phyloP scores from a whole-genome alignment of 2,797 vertebrate genomes.

The Clarias laeviceps region DNA sequence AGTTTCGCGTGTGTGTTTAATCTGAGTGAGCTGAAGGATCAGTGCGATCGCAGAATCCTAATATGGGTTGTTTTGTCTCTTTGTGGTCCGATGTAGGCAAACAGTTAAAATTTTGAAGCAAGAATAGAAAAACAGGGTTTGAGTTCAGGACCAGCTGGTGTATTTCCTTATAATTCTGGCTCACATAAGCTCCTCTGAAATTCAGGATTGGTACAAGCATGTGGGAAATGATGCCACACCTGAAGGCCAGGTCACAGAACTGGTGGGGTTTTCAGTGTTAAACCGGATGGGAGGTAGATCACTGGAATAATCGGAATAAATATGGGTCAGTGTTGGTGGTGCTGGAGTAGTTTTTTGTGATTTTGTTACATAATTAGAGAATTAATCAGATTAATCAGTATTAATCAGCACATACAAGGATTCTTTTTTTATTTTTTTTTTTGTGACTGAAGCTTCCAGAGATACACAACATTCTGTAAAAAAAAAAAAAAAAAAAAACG shows the following conservation, averaged over 20 bases:
- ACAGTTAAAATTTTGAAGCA: neutral
- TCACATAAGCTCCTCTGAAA: no score
- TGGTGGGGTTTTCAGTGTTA: neutral
- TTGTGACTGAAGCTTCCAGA: no score
- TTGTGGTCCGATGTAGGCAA: neutral
- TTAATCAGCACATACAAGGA: no score
- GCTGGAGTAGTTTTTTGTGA: neutral
- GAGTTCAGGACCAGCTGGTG: neutral
- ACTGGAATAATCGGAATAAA: neutral
- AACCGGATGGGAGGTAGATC: neutral
- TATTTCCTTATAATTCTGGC: neutral
- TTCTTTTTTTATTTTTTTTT: no score
- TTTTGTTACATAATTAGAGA: neutral
- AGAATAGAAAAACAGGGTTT: neutral
- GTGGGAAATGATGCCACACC: neutral
- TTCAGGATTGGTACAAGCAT: no score
- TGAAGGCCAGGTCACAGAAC: neutral
- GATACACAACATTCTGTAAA: no score
- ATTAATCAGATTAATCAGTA: no score
- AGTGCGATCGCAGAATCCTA: neutral
- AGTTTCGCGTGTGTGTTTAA: neutral
- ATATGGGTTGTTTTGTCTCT: neutral
- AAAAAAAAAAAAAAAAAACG: no score
- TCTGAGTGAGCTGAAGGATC: neutral
- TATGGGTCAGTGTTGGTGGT: neutral